Percentiles rank a stretch among this genome's conserved stretches.
Conservation (phyloP, 2,797 vertebrate genomes). For the Garrulus glandarius region DNA sequence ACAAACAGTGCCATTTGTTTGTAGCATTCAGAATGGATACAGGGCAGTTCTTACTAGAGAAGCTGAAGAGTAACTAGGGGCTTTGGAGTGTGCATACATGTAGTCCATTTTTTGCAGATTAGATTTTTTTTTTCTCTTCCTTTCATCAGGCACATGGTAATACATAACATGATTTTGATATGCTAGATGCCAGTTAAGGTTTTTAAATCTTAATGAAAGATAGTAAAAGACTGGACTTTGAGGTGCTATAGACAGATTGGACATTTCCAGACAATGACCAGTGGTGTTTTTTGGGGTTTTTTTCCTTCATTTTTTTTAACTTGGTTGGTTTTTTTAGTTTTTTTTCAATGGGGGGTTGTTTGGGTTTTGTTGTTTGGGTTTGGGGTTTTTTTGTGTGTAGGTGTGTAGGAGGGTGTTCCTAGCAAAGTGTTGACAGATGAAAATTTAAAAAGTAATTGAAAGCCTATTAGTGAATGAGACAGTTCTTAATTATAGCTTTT, state of each 20-base stretch:
- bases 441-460: not conserved
- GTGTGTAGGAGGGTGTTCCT: rapidly evolving
- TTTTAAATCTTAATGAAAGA: not conserved
- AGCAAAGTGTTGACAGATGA: not conserved
- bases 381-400: not conserved
- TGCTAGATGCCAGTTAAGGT: not conserved
- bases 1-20: not conserved
- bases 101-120: not conserved
- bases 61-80: not conserved
- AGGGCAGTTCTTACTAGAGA: not conserved
- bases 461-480: not conserved
- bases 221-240: not conserved
- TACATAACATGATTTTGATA: not conserved
- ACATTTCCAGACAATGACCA: not conserved
- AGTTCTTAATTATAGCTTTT: not conserved
- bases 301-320: not conserved
- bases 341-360: not conserved
- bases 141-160: not conserved
- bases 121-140: not conserved
- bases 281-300: no score
- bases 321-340: not conserved
- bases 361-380: not conserved
- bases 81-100: not conserved
- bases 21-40: not conserved
- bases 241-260: not conserved